Evolutionary conservation across 2,888 invertebrate species (phyloP), one percentile per base, ranked within the genome.

Genomic region (Serrognathus titanus): DNA sequence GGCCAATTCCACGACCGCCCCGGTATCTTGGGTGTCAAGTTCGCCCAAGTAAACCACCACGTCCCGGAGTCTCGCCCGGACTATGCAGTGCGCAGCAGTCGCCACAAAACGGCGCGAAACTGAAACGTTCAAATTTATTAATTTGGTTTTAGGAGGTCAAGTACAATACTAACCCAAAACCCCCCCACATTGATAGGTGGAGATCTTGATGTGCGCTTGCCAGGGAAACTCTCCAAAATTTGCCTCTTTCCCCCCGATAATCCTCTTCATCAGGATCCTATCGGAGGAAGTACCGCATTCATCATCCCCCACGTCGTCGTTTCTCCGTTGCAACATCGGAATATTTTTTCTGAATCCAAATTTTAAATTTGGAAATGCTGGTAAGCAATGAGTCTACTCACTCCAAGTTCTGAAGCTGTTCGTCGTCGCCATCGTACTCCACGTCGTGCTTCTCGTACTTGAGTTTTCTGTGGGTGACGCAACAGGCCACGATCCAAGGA

Each of bases 161-260:
- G 10, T 1, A 40, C 40, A 16, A 16, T 40, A 37, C 65, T 65
- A 69, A 85, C 85, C 84, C 57, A 92, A 75, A 0, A 91, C 91
- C 0, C 92, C 92, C 1, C 92, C 92, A 68, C 92, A 92, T 69
- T 92, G 92, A 69, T 87, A 92, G 65, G 89, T 87, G 0, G 87
- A 85, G 64, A 92, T 90, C 69, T 92, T 84, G 59, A 92, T 88
- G 67, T 92, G 92, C 0, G 90, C 90, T 72, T 92, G 92, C 92
- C 92, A 92, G 0, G 92, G 92, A 69, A 90, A 89, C 78, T 90
- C 90, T 0, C 86, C 88, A 67, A 83, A 90, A 63, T 82, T 80
- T 0, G 92, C 92, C 63, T 89, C 88, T 3, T 88, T 79, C 0
- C 92, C 92, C 1, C 92, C 92, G 41, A 92, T 90, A 59, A 92